These are phyloP conservation scores for Moxostoma hubbsi DNA, from an alignment of 2,797 vertebrate species.

Conservation along the genomic window DNA sequence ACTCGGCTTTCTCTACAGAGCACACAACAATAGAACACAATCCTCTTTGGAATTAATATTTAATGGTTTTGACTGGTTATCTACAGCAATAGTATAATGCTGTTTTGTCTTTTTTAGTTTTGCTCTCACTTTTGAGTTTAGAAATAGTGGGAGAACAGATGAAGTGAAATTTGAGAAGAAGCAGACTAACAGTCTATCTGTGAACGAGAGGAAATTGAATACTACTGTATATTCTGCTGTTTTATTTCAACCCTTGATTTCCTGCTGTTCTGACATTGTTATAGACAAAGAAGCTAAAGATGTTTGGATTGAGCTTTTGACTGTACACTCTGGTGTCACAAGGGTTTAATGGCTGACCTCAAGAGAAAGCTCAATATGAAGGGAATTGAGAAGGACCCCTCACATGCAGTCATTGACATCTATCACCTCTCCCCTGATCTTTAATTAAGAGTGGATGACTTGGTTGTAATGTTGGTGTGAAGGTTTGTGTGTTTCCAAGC, in stretches of 20 bases:
- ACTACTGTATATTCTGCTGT: slow-evolving; percentile 47
- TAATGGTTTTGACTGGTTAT: slow-evolving; percentile 66
- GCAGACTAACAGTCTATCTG: slow-evolving; percentile 49
- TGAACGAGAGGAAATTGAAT: slow-evolving; percentile 55
- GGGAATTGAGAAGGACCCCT: slow-evolving; percentile 34
- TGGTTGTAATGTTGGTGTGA: slow-evolving; percentile 47
- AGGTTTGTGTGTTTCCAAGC: slow-evolving; percentile 37
- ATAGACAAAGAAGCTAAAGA: slow-evolving; percentile 37
- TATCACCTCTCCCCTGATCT: slow-evolving; percentile 61
- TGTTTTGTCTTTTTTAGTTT: slow-evolving; percentile 53
- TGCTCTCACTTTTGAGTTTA: slow-evolving; percentile 54
- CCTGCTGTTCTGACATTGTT: slow-evolving; percentile 45
- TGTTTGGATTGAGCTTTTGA: slow-evolving; percentile 41
- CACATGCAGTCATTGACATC: slow-evolving; percentile 50
- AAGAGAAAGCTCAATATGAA: slow-evolving; percentile 16
- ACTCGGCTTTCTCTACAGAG: slow-evolving; percentile 37
- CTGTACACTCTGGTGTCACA: slow-evolving; percentile 45
- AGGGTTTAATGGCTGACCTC: slow-evolving; percentile 50
- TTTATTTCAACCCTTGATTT: slow-evolving; percentile 59
- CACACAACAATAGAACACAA: slow-evolving; percentile 61
- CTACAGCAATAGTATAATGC: slow-evolving; percentile 54
- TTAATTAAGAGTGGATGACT: slow-evolving; percentile 67
- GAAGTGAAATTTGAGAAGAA: slow-evolving; percentile 56
- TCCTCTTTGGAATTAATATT: slow-evolving; percentile 68
- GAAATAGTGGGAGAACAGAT: slow-evolving; percentile 55